A percentile compares a stretch with the other conserved stretches of the same genome.
phyloP scores from a whole-genome alignment of 2,113 vertebrate genomes.

The Chamaea fasciata region DNA sequence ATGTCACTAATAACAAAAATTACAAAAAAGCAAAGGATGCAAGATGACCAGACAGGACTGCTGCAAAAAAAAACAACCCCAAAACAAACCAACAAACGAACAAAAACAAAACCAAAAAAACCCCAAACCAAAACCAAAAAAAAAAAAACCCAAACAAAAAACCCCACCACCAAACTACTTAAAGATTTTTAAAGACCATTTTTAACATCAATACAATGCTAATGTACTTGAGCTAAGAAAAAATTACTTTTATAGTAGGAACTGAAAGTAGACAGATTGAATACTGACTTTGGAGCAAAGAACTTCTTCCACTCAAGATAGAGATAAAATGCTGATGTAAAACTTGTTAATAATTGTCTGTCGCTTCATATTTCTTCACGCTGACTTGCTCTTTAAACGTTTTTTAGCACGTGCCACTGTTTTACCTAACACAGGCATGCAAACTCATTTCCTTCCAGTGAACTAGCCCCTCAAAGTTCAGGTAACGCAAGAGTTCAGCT shows the following conservation, averaged over 20 bases:
- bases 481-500: rapidly evolving
- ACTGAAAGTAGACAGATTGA: not conserved
- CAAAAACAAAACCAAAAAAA: not conserved
- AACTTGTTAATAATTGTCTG: not conserved
- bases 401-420: not conserved
- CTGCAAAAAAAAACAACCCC: not conserved
- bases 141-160: not conserved
- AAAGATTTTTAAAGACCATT: not conserved
- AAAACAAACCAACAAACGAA: not conserved
- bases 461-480: not conserved
- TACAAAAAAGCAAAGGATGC: not conserved
- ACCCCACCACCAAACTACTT: not conserved
- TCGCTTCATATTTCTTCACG: not conserved
- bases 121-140: not conserved
- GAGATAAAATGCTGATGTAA: not conserved
- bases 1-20: not conserved
- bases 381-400: not conserved
- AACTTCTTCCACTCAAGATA: not conserved
- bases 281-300: not conserved
- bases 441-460: not conserved
- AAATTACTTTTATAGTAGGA: not conserved
- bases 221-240: not conserved
- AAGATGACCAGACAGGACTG: not conserved
- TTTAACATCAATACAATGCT: not conserved
- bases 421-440: not conserved